Base-by-base conservation (phyloP, 2,797 vertebrate genomes). In the Benthosema pterotum region DNA sequence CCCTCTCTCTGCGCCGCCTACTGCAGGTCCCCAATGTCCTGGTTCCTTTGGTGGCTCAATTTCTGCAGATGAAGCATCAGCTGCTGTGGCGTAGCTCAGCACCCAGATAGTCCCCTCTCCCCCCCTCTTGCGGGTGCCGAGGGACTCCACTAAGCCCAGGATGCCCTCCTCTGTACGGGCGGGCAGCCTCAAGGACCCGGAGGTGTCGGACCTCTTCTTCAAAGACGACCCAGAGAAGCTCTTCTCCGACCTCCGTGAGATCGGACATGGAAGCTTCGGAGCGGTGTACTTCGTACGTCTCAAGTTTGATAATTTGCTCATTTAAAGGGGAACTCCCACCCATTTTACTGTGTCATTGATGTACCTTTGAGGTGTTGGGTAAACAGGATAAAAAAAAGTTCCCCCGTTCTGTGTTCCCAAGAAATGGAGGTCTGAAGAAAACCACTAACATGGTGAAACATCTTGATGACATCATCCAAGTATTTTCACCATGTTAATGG, bases 161-260 rank as follows among this genome's bases (percentile, higher is more conserved):
- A 99, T 99, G 97, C 97, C 97, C 93, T 93, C 96, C 90, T 97
- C 96, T 84, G 96, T 91, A 88, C 93, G 97, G 92, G 97, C 97
- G 78, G 97, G 97, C 91, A 99, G 95, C 92, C 94, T 98, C 89
- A 99, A 98, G 93, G 97, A 99, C 89, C 96, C 97, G 4, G 96
- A 98, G 56, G 94, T 99, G 69, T 95, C 97, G 58, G 97, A 99
- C 63, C 97, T 99, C 77, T 99, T 99, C 89, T 99, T 97, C 87
- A 99, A 96, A 89, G 97, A 99, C 89, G 97, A 99, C 82, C 97
- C 97, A 0, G 97, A 99, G 87, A 98, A 99, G 88, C 95, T 97
- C 84, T 99, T 96, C 90, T 94, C 94, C 49, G 97, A 99, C 89
- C 96, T 99, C 74, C 91, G 97, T 79, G 97, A 99, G 93, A 99